Evolutionary conservation across 2,888 invertebrate species (phyloP).

Genomic region (Lucinisca nassula): DNA sequence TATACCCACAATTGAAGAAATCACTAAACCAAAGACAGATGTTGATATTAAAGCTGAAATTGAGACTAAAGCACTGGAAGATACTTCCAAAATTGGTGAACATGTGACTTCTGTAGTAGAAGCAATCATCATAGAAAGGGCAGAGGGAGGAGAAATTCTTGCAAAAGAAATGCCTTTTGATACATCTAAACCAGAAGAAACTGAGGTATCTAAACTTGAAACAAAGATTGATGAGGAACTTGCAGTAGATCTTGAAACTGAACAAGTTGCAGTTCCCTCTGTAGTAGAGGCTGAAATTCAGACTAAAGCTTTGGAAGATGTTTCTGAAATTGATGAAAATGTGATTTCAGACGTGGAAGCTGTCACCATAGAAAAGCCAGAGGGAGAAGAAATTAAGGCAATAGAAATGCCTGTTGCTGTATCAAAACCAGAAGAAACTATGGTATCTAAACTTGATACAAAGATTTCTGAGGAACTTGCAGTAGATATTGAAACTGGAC

Average conservation of each 20-base stretch:
- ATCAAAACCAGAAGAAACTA: neutral
- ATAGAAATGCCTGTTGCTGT: constrained; percentile 84
- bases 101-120: neutral
- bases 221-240: neutral
- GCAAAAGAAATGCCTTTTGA: neutral
- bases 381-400: neutral
- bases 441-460: neutral
- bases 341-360: constrained; percentile 6
- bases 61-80: constrained; percentile 8
- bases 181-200: neutral
- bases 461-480: neutral
- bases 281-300: no score
- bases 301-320: neutral
- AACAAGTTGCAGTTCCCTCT: neutral
- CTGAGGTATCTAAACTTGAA: neutral
- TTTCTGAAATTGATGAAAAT: neutral
- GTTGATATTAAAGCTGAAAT: constrained; percentile 19
- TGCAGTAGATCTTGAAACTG: neutral
- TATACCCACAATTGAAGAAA: neutral
- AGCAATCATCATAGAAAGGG: neutral
- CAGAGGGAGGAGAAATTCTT: constrained; percentile 41
- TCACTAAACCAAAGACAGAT: neutral
- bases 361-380: neutral
- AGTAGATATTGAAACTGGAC: constrained; percentile 51
- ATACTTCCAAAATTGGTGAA: constrained; percentile 11